Conservation (phyloP, 2,888 invertebrate species). For the Parasteatoda lunata region DNA sequence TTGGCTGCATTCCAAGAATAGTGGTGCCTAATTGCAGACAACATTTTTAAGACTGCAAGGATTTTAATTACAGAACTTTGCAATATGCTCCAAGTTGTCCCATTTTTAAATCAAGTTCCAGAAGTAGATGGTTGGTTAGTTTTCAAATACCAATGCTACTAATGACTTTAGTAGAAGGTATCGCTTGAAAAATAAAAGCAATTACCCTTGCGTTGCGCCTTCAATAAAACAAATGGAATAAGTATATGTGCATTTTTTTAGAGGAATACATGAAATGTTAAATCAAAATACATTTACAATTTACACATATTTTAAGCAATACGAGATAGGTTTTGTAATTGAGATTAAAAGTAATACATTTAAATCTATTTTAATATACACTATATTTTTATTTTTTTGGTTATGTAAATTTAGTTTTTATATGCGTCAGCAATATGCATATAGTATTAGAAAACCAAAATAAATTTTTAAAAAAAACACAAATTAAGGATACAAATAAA, state of each 20-base stretch:
- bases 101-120: conserved; percentile 43
- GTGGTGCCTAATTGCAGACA: conserved; percentile 46
- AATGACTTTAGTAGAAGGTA: conserved; percentile 39
- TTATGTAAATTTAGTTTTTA: too few species aligned
- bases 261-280: too few species aligned
- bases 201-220: conserved; percentile 63
- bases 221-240: conserved; percentile 44
- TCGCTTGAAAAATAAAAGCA: conserved; percentile 44
- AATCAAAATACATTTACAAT: too few species aligned
- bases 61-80: conserved; percentile 61
- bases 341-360: too few species aligned
- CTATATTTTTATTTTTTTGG: too few species aligned
- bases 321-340: too few species aligned
- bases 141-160: conserved; percentile 51
- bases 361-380: too few species aligned
- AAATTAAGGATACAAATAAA: too few species aligned
- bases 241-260: conserved; percentile 25
- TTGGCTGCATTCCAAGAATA: conserved; percentile 62
- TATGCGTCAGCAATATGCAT: too few species aligned
- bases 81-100: conserved; percentile 35
- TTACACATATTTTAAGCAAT: too few species aligned
- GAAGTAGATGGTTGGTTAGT: conserved; percentile 33
- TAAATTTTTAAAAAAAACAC: too few species aligned
- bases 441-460: too few species aligned
- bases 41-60: conserved; percentile 50